Conservation (phyloP, 2,797 vertebrate species). For the Amblyraja radiata region DNA sequence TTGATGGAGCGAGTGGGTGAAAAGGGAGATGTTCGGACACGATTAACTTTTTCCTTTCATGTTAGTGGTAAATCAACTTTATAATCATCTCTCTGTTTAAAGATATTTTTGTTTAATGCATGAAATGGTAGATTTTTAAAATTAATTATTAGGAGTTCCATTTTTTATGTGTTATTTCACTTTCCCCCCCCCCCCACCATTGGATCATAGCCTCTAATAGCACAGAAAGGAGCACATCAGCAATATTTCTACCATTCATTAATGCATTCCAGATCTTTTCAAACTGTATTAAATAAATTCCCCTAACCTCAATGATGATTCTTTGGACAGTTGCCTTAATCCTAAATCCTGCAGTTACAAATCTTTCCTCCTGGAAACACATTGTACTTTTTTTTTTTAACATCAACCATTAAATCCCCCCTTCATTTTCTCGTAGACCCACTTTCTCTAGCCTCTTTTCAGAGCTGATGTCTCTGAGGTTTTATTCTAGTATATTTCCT, state of each 20-base stretch:
- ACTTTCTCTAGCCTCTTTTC: neutral
- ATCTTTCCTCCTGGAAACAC: neutral
- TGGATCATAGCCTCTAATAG: neutral
- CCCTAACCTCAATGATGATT: neutral
- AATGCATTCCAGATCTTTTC: neutral
- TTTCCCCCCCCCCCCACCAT: neutral
- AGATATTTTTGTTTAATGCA: neutral
- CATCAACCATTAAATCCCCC: neutral
- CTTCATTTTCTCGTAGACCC: neutral
- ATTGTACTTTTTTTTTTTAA: neutral
- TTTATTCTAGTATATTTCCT: neutral
- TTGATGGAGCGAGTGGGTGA: neutral
- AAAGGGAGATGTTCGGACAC: neutral
- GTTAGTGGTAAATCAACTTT: slow-evolving; percentile 33
- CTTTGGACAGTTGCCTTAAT: neutral
- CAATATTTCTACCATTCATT: neutral
- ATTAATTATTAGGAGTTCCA: neutral
- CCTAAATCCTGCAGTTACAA: neutral
- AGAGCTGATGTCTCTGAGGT: neutral
- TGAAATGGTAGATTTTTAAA: neutral
- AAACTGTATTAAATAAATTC: neutral
- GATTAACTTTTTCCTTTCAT: slow-evolving; percentile 7
- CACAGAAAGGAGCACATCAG: neutral
- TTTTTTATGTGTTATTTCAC: slow-evolving; percentile 4
- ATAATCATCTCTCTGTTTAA: neutral